Conservation (phyloP, 1,140 invertebrate species). For the Lineus longissimus region DNA sequence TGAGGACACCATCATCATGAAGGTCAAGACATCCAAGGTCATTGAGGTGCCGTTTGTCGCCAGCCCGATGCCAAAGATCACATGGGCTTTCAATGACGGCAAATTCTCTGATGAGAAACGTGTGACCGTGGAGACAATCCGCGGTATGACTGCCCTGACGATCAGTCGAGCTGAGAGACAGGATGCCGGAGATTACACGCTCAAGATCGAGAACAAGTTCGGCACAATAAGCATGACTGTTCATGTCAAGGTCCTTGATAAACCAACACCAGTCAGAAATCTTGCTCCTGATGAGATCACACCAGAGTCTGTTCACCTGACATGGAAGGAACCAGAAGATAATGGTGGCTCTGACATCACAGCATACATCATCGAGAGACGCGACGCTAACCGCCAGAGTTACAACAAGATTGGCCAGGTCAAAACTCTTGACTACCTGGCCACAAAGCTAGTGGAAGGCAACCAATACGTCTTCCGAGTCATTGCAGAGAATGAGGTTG, state of each 20-base stretch:
- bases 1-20: slow-evolving; percentile 41
- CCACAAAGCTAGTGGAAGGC: slow-evolving; percentile 72
- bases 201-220: slow-evolving; percentile 45
- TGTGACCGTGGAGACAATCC: slow-evolving; percentile 46
- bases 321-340: slow-evolving; percentile 74
- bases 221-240: slow-evolving; percentile 72
- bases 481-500: slow-evolving; percentile 42
- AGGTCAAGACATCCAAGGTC: slow-evolving; percentile 44
- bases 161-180: slow-evolving; percentile 39
- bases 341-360: slow-evolving; percentile 70
- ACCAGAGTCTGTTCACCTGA: slow-evolving; percentile 87
- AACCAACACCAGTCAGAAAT: slow-evolving; percentile 58
- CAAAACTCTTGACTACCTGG: slow-evolving; percentile 25
- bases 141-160: slow-evolving; percentile 46
- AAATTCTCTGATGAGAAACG: slow-evolving; percentile 44
- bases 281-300: slow-evolving; percentile 69
- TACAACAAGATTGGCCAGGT: slow-evolving; percentile 37
- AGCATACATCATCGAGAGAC: slow-evolving; percentile 73
- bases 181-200: slow-evolving; percentile 47
- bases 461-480: slow-evolving; percentile 93
- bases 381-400: slow-evolving; percentile 43
- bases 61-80: slow-evolving; percentile 44
- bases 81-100: slow-evolving; percentile 45
- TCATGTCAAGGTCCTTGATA: slow-evolving; percentile 59
- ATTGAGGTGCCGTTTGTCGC: slow-evolving; percentile 51